phyloP scores from a whole-genome alignment of 1,140 invertebrate genomes.

The Hylaeus volcanicus region DNA sequence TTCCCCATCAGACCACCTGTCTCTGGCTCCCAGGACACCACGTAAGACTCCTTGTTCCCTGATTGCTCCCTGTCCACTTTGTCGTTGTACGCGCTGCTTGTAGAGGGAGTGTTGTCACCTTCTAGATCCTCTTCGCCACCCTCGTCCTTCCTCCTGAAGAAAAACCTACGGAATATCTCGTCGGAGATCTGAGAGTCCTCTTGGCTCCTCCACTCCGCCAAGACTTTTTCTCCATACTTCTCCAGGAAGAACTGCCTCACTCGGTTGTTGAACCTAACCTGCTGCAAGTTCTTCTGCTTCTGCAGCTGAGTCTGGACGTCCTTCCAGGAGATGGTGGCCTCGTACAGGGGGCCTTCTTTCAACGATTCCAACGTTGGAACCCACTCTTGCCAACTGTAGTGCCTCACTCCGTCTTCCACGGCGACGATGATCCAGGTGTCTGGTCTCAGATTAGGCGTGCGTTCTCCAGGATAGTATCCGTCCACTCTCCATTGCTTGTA shows the following conservation, averaged over 20 bases:
- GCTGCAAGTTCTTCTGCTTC: conserved; percentile 67
- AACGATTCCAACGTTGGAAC: conserved; percentile 71
- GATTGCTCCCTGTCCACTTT: conserved; percentile 41
- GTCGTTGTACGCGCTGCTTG: conserved; percentile 52
- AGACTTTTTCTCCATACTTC: conserved; percentile 75
- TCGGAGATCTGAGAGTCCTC: conserved; percentile 71
- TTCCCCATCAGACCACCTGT: conserved; percentile 78
- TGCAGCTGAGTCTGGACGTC: conserved; percentile 71
- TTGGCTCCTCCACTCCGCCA: conserved; percentile 70
- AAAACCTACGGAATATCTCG: conserved; percentile 73
- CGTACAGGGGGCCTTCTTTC: conserved; percentile 73
- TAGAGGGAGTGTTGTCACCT: conserved; percentile 64
- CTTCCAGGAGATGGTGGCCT: conserved; percentile 75
- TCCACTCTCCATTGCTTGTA: conserved; percentile 70
- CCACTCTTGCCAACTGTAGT: conserved; percentile 79
- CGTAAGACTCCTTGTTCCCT: conserved; percentile 65
- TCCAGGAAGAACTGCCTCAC: conserved; percentile 74
- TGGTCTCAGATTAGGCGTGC: conserved; percentile 57
- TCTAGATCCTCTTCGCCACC: conserved; percentile 54
- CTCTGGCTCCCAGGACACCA: conserved; percentile 77
- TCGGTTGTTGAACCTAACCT: conserved; percentile 74
- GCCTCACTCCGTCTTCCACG: conserved; percentile 70
- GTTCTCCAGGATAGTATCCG: conserved; percentile 70
- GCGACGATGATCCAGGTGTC: conserved; percentile 76
- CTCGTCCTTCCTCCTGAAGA: conserved; percentile 71